Evolutionary conservation across 2,888 invertebrate species (phyloP).

Genomic region (Ormyrus pomaceus): DNA sequence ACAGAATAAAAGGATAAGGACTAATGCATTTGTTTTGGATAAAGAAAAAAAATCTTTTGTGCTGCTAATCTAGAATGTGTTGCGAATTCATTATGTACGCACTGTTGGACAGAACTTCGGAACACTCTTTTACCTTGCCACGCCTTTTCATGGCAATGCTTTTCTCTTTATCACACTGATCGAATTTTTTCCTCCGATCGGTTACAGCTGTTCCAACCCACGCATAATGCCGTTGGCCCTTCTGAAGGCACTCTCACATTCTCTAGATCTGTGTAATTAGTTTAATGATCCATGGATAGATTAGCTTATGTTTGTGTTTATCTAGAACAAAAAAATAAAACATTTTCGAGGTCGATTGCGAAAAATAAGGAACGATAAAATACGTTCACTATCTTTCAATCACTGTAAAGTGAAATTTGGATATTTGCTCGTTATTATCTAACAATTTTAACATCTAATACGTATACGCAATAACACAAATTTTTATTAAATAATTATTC

Average conservation of each 20-base stretch:
- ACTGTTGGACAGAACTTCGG: background rate
- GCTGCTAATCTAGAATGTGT: background rate
- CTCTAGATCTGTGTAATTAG: slow-evolving; percentile 41
- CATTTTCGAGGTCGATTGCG: slow-evolving; percentile 48
- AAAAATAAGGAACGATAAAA: slow-evolving; percentile 30
- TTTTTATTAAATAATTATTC: background rate
- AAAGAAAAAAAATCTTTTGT: background rate
- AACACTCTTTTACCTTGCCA: slow-evolving; percentile 49
- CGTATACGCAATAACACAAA: background rate
- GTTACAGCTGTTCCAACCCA: background rate
- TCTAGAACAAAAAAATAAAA: background rate
- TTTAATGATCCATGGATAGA: slow-evolving; percentile 34
- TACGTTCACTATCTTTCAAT: slow-evolving; percentile 23
- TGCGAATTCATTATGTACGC: background rate
- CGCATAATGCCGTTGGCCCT: slow-evolving; percentile 46
- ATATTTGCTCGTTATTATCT: slow-evolving; percentile 10
- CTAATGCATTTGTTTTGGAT: background rate
- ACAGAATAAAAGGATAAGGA: background rate
- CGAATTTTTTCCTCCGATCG: slow-evolving; percentile 54
- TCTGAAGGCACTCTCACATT: slow-evolving; percentile 45
- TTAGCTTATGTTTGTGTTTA: background rate
- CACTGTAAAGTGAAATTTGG: slow-evolving; percentile 40
- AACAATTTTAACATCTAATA: slow-evolving; percentile 2
- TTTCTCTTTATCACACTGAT: slow-evolving; percentile 56
- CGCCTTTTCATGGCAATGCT: slow-evolving; percentile 34